A percentile compares a stretch with the other conserved stretches of the same genome.
Evolutionary conservation across 2,113 vertebrate species (phyloP).

Genomic region (Gracilinanus agilis): DNA sequence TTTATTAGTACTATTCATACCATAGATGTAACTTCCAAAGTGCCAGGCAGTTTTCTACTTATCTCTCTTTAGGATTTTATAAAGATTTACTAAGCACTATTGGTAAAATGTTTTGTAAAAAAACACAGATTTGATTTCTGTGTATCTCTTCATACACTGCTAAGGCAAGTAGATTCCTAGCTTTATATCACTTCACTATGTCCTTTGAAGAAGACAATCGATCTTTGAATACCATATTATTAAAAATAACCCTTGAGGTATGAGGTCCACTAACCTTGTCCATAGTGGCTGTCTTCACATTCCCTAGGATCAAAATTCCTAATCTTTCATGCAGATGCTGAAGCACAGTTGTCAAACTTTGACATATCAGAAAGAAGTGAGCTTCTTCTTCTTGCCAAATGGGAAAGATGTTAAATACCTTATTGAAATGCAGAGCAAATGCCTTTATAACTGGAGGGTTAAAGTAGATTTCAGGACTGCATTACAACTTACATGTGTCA

Average conservation of each 20-base stretch:
- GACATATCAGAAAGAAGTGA: slow-evolving; percentile 24
- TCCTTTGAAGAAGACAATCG: slow-evolving; percentile 4
- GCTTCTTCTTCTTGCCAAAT: slow-evolving; percentile 56
- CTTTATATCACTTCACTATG: slow-evolving; percentile 13
- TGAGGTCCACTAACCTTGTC: slow-evolving; percentile 6
- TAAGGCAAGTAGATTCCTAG: not conserved
- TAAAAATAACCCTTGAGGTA: slow-evolving; percentile 6
- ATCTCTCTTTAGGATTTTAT: not conserved
- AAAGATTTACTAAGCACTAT: not conserved
- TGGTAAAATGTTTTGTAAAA: not conserved
- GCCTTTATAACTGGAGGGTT: slow-evolving; percentile 62
- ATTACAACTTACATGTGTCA: slow-evolving; percentile 63
- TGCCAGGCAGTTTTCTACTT: not conserved
- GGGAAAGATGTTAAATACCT: slow-evolving; percentile 64
- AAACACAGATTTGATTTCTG: not conserved
- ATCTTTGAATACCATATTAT: slow-evolving; percentile 32
- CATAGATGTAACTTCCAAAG: not conserved
- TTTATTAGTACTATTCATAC: too few species aligned
- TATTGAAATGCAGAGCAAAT: slow-evolving; percentile 63
- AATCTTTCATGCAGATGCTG: slow-evolving; percentile 28
- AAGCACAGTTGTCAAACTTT: slow-evolving; percentile 44
- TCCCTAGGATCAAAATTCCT: slow-evolving; percentile 38
- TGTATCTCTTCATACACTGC: not conserved
- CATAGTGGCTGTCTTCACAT: not conserved
- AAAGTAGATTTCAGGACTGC: slow-evolving; percentile 66